Conservation (phyloP, 2,113 vertebrate genomes). For the cat (Felis catus) region DNA sequence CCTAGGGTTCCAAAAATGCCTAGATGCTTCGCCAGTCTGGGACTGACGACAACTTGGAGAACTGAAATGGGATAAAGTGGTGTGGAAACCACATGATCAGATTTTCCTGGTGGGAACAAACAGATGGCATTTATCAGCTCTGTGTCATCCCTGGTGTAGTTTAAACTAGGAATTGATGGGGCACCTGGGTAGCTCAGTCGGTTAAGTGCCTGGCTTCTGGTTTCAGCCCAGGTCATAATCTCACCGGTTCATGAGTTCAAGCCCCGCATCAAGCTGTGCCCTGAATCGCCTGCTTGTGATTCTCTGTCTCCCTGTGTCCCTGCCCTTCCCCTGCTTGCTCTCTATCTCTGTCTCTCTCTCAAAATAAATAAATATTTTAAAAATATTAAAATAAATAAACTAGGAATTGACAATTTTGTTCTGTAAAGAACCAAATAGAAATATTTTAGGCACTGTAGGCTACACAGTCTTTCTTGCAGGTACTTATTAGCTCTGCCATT, state of each 20-base stretch:
- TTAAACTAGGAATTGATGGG: neutral
- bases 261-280: no score
- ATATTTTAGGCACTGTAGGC: neutral
- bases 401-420: neutral
- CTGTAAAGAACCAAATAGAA: neutral
- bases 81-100: neutral
- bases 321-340: no score
- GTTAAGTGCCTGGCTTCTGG: no score
- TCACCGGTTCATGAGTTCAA: no score
- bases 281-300: no score
- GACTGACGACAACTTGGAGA: neutral
- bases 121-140: neutral
- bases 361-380: no score
- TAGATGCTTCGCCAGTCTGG: neutral
- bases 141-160: neutral
- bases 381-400: neutral
- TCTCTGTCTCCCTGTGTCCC: no score
- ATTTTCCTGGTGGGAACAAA: neutral
- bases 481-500: neutral
- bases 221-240: no score
- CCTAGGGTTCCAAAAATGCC: neutral
- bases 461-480: neutral
- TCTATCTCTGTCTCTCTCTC: no score
- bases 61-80: neutral
- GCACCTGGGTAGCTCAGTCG: no score